Evolutionary conservation across 30 jellyfish, hydroid and myxozoan species (phyloP), one percentile per base, ranked within the genome.

Genomic region (Aurelia sp.): DNA sequence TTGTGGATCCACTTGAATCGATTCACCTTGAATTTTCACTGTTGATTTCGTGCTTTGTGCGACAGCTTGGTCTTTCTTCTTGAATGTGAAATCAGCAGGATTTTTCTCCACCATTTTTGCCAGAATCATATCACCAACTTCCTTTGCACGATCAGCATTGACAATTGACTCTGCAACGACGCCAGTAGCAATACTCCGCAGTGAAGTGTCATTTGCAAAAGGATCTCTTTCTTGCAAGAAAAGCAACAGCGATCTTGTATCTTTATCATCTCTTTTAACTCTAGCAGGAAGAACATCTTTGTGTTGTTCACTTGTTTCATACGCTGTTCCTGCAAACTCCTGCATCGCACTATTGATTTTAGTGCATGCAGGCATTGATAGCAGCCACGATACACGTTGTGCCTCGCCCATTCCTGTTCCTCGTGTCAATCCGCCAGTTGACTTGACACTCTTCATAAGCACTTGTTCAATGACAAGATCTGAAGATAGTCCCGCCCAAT

Each of bases 381-480:
- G 66, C 52, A 82, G 66, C 86, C 86, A 82, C 19, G 58, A n/a
- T 57, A 48, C 41, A 4, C 86, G 68, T 41, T 82, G 92, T 11
- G 30, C 48, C 35, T 81, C 91, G 11, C 44, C 40, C 76, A 81
- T 81, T 27, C 91, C 91, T 4, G 74, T 67, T 52, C 86, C 91
- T 10, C 66, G 64, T 17, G 86, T 81, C 78, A 81, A 44, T 44
- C 86, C 86, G 48, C 90, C 78, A 20, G 88, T 77, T 30, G 88
- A 18, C 78, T 77, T 77, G 4, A 77, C 9, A 70, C 65, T 84
- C 61, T 76, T 71, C 88, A 59, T 84, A 20, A 84, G 81, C 16
- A 62, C 84, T 62, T 84, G 93, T 51, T 84, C 89, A 40, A 73
- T 84, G 37, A 84, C 85, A 59, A 84, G 80, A 58, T 69, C 92